phyloP scores from a whole-genome alignment of 2,797 vertebrate species.

The Psittacula derbiana region DNA sequence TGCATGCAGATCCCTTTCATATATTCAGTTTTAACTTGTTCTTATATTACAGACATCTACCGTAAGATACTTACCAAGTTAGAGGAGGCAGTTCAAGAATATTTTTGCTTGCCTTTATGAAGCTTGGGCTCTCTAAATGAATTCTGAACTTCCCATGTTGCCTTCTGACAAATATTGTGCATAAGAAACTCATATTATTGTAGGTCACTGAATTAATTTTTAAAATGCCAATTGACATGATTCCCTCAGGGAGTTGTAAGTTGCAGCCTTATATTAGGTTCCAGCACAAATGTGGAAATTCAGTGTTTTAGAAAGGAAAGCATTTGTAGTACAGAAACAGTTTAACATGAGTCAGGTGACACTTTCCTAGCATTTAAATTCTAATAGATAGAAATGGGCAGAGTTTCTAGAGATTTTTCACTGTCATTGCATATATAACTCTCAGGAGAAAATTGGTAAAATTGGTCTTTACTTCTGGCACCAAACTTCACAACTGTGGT shows the following conservation, averaged over 20 bases:
- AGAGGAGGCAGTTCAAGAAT: slow-evolving; percentile 30
- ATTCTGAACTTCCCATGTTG: slow-evolving; percentile 66
- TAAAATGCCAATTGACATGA: slow-evolving; percentile 87
- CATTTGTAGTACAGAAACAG: slow-evolving; percentile 30
- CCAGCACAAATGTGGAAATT: slow-evolving; percentile 80
- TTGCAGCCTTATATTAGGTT: slow-evolving; percentile 80
- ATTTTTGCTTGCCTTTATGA: slow-evolving; percentile 55
- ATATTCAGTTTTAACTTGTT: not conserved
- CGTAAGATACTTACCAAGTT: slow-evolving; percentile 6
- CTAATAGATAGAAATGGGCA: slow-evolving; percentile 35
- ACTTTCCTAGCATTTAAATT: slow-evolving; percentile 36
- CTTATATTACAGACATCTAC: not conserved
- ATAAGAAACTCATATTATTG: slow-evolving; percentile 88
- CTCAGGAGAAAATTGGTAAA: not conserved
- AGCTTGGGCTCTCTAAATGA: slow-evolving; percentile 39
- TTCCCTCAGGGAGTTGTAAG: slow-evolving; percentile 82
- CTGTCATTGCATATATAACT: not conserved
- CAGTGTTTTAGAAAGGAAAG: slow-evolving; percentile 71
- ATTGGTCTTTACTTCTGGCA: not conserved
- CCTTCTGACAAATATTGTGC: slow-evolving; percentile 78
- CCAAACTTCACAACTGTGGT: not conserved
- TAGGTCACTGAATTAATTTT: slow-evolving; percentile 97
- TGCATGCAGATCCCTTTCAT: not conserved
- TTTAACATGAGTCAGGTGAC: slow-evolving; percentile 31
- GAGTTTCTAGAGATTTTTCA: not conserved